Conservation (phyloP, 2,797 vertebrate genomes). For the Mus minutoides region DNA sequence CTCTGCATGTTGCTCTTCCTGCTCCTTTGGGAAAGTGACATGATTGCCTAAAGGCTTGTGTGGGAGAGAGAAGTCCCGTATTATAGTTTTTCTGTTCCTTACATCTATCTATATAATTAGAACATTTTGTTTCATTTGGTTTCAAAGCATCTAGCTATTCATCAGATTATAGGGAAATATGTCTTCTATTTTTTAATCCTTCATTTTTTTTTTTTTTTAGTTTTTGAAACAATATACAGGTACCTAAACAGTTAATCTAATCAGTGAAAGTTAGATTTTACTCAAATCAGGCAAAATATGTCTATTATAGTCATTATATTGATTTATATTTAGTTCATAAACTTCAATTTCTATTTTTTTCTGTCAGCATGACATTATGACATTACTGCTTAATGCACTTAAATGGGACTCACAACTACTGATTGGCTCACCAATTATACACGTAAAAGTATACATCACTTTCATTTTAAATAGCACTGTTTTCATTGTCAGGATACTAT, state of each 20-base stretch:
- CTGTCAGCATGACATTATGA: slow-evolving; percentile 8
- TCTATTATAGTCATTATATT: slow-evolving; percentile 27
- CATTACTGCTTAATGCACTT: neutral
- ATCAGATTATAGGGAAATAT: neutral
- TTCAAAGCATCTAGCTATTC: neutral
- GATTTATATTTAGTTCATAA: slow-evolving; percentile 53
- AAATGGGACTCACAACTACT: slow-evolving; percentile 18
- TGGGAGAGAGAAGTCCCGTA: neutral
- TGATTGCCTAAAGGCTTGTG: neutral
- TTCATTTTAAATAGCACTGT: slow-evolving; percentile 48
- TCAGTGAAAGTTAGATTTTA: slow-evolving; percentile 21
- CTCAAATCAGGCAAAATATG: neutral
- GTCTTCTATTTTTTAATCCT: neutral
- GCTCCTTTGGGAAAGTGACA: neutral
- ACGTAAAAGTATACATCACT: neutral
- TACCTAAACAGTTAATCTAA: slow-evolving; percentile 31
- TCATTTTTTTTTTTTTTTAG: neutral
- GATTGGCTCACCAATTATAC: slow-evolving; percentile 43
- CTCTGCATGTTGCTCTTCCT: neutral
- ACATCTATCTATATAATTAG: neutral
- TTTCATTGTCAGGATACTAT: slow-evolving; percentile 44
- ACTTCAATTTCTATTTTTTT: slow-evolving; percentile 49
- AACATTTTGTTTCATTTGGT: slow-evolving; percentile 6
- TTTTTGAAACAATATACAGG: neutral
- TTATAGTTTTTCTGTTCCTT: neutral